These are phyloP conservation scores for Lycodopsis pacificus DNA, from an alignment of 2,797 vertebrate species.

Conservation along the genomic window DNA sequence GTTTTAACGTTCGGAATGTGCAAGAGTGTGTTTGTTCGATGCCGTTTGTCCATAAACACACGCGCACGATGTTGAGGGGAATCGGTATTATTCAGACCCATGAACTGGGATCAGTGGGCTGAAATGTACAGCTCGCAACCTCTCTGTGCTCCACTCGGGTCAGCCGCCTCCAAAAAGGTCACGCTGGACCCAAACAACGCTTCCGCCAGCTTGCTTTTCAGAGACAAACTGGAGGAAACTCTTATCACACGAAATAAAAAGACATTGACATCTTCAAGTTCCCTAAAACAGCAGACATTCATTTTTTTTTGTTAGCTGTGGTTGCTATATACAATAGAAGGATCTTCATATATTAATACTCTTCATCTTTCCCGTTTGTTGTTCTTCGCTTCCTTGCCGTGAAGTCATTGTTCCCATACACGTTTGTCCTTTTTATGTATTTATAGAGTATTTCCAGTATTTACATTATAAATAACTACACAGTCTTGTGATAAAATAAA, in stretches of 20 bases:
- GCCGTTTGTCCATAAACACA: not conserved
- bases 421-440: slow-evolving; percentile 68
- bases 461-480: slow-evolving; percentile 88
- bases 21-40: slow-evolving; percentile 42
- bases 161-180: slow-evolving; percentile 21
- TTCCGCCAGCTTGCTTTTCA: slow-evolving; percentile 33
- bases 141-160: slow-evolving; percentile 41
- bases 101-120: not conserved
- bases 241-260: slow-evolving; percentile 76
- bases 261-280: slow-evolving; percentile 68
- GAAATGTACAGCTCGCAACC: slow-evolving; percentile 37
- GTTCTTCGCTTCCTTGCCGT: slow-evolving; percentile 11
- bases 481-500: slow-evolving; percentile 85
- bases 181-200: slow-evolving; percentile 36
- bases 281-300: slow-evolving; percentile 81
- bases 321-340: slow-evolving; percentile 84
- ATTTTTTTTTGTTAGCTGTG: slow-evolving; percentile 60
- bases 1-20: slow-evolving; percentile 42
- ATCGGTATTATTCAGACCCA: slow-evolving; percentile 1
- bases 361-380: slow-evolving; percentile 49
- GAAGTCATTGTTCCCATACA: slow-evolving; percentile 62
- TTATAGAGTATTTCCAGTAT: slow-evolving; percentile 84
- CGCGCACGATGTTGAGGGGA: slow-evolving; percentile 2
- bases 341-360: slow-evolving; percentile 85
- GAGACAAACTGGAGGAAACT: slow-evolving; percentile 60